Conservation (phyloP, 2,888 invertebrate species). For the Drosophila differens region DNA sequence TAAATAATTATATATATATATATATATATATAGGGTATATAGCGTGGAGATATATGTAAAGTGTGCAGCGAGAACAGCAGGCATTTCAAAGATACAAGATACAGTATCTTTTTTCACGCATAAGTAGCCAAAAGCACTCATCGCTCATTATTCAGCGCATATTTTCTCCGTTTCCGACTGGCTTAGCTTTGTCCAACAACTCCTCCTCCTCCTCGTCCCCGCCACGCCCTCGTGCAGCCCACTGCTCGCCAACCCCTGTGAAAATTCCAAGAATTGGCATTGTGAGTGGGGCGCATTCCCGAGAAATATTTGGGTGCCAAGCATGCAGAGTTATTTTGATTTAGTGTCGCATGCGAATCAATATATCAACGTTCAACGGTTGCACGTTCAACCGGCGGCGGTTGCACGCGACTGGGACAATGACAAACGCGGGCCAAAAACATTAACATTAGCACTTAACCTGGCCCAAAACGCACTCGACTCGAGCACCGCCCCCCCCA, state of each 20-base stretch:
- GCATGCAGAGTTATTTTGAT: constrained; percentile 60
- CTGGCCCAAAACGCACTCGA: constrained; percentile 29
- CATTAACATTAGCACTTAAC: constrained; percentile 64
- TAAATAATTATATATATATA: not conserved
- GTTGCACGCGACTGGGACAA: constrained; percentile 67
- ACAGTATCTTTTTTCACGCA: constrained; percentile 23
- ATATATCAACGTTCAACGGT: constrained; percentile 62
- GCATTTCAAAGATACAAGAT: constrained; percentile 31
- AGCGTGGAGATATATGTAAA: no score
- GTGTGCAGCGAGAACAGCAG: not conserved
- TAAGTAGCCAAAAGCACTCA: constrained; percentile 22
- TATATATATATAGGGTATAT: not conserved
- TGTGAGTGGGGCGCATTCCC: constrained; percentile 52
- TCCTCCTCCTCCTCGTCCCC: not conserved
- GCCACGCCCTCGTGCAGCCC: not conserved
- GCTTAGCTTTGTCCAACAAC: constrained; percentile 9
- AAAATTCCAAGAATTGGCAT: constrained; percentile 69
- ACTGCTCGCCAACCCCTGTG: constrained; percentile 30
- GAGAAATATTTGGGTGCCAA: constrained; percentile 45
- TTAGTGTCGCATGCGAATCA: constrained; percentile 69
- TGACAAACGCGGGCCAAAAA: constrained; percentile 61
- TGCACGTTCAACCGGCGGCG: constrained; percentile 15
- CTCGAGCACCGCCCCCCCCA: not conserved
- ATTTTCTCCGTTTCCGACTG: constrained; percentile 20
- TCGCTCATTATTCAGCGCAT: constrained; percentile 38